phyloP scores from a whole-genome alignment of 2,797 vertebrate species.

The Okamejei kenojei region DNA sequence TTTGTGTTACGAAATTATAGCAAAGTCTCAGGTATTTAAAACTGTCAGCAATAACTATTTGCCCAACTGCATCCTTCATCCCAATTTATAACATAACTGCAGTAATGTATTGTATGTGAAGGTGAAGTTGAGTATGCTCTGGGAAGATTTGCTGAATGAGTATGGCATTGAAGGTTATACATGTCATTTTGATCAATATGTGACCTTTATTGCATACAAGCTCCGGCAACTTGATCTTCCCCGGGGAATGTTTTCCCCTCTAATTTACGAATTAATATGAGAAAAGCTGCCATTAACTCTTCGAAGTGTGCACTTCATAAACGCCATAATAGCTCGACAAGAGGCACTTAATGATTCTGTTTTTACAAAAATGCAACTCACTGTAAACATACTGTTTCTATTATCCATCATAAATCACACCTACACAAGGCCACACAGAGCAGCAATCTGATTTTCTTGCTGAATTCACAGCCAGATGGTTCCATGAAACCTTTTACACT shows the following conservation, averaged over 20 bases:
- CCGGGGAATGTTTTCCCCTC: background rate
- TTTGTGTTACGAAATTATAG: background rate
- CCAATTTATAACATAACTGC: constrained; percentile 39
- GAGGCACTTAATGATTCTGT: background rate
- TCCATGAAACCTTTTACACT: background rate
- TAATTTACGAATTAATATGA: background rate
- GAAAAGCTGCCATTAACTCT: background rate
- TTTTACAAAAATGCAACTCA: background rate
- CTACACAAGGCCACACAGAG: background rate
- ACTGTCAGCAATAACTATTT: background rate
- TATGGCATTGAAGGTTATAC: background rate
- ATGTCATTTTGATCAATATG: constrained; percentile 39
- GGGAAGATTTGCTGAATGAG: constrained; percentile 15
- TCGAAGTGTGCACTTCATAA: background rate
- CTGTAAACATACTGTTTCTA: background rate
- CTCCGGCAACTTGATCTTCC: background rate
- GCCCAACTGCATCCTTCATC: background rate
- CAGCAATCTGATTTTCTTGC: constrained; percentile 9
- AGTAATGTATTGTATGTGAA: background rate
- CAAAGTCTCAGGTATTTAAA: background rate
- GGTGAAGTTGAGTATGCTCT: constrained; percentile 33
- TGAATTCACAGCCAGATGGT: background rate
- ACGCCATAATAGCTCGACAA: background rate
- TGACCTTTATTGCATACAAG: constrained; percentile 33
- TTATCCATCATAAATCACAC: background rate